Percentiles rank a stretch among this genome's conserved stretches.
Conservation (phyloP, 2,797 vertebrate species). For the Sebastes dallii region DNA sequence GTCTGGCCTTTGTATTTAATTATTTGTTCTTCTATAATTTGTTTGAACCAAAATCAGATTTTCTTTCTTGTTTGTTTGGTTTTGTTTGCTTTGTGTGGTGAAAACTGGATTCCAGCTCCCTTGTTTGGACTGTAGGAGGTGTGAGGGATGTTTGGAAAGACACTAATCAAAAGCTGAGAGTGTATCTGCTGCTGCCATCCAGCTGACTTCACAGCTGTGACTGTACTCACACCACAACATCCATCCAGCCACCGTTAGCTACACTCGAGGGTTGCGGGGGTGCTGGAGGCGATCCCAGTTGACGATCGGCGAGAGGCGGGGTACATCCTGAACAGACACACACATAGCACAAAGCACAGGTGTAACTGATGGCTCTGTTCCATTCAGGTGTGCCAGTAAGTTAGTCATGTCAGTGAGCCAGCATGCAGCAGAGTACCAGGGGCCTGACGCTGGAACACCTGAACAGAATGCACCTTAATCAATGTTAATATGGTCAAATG, state of each 20-base stretch:
- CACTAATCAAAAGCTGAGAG: conserved; percentile 19
- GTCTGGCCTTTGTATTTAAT: conserved; percentile 23
- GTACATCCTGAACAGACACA: not conserved
- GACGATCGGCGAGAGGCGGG: accelerated
- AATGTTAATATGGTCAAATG: not conserved
- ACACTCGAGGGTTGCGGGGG: not conserved
- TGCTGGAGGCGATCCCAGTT: not conserved
- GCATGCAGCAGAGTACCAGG: not conserved
- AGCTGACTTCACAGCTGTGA: conserved; percentile 34
- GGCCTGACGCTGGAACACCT: not conserved
- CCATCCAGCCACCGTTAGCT: not conserved
- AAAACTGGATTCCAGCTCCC: conserved; percentile 13
- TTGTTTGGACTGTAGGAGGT: conserved; percentile 4
- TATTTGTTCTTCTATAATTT: conserved; percentile 6
- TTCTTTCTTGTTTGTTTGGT: conserved; percentile 23
- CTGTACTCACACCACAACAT: not conserved
- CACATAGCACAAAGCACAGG: not conserved
- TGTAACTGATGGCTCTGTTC: not conserved
- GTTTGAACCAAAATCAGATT: conserved; percentile 14
- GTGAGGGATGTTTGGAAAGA: conserved; percentile 33
- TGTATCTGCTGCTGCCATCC: conserved; percentile 20
- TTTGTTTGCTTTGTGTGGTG: conserved; percentile 17
- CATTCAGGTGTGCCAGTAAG: not conserved
- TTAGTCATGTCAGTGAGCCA: not conserved
- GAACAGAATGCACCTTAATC: not conserved